Percentiles rank a stretch among this genome's conserved stretches.
These are phyloP conservation scores for Pygoscelis antarcticus DNA, from an alignment of 2,113 vertebrate genomes.

Conservation along the genomic window DNA sequence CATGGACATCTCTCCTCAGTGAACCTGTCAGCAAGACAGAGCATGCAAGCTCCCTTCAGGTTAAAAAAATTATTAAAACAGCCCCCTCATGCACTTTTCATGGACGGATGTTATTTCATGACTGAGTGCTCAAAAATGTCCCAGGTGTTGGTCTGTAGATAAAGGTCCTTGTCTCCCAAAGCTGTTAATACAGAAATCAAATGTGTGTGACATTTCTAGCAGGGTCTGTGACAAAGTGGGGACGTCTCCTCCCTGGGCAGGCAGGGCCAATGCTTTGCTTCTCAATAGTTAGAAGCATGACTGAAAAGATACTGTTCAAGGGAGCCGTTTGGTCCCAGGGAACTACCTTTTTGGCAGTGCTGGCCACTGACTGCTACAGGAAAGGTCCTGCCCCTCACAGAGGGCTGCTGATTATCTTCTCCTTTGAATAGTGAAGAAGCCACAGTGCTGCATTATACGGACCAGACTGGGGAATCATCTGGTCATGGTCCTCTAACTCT, in stretches of 20 bases:
- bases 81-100: neutral
- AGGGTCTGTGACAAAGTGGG: neutral
- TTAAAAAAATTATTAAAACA: neutral
- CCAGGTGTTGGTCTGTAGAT: neutral
- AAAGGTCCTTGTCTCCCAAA: neutral
- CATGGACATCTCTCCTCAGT: neutral
- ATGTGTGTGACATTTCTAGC: neutral
- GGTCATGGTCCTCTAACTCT: neutral
- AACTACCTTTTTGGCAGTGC: neutral
- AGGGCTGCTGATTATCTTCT: neutral
- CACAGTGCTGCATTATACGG: neutral
- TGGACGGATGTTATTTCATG: neutral
- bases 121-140: neutral
- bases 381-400: neutral
- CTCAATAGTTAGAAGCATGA: neutral
- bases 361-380: neutral
- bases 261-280: neutral
- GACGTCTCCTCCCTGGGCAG: neutral
- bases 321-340: neutral
- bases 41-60: neutral
- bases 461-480: neutral
- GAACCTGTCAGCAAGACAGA: neutral
- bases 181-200: neutral
- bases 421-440: neutral
- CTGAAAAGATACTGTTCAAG: neutral